Base-by-base conservation (phyloP, 1,140 invertebrate genomes). In the Coptotermes formosanus region DNA sequence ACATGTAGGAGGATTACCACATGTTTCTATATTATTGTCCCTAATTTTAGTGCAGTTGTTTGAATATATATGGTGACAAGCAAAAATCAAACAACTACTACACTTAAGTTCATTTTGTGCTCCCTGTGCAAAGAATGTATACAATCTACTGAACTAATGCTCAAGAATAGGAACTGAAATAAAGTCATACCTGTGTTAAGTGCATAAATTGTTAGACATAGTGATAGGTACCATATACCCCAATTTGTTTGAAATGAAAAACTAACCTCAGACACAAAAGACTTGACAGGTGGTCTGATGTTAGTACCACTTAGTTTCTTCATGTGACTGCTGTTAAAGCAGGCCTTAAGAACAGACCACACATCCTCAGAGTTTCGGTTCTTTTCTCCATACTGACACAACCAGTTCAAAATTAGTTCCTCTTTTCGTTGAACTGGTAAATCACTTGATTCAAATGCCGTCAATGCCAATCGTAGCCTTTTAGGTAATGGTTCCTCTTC, bases 401-500 rank as follows among this genome's bases (percentile, higher is more conserved):
- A 30, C 64, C 64, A 75, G 8, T 75, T 75, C n/a, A 75, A 75
- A 75, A 75, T 75, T 0, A 75, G 64, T 16, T 75, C 64, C 64
- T 75, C 64, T 75, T 75, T 75, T 30, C 64, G 64, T 16, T 75
- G 64, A 75, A 75, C 64, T 75, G 64, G 64, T 14, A 75, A 75
- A 75, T 75, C 25, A 30, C 30, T 75, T 75, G 64, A 75, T 75
- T 75, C n/a, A 75, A n/a, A 75, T 30, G 25, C 64, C 1, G 64
- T 16, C n/a, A 75, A 75, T 75, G 64, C 64, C 64, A 75, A 75
- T 7, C 64, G 64, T 8, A 75, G 64, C n/a, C 64, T 9, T 16
- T 75, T 75, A 11, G 64, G 64, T 75, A 75, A 75, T 9, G 64
- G 64, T 75, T 75, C 64, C 25, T 30, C 64, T 75, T 75, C 64